Base-by-base conservation (phyloP, 2,888 invertebrate genomes). In the Tubulanus polymorphus region DNA sequence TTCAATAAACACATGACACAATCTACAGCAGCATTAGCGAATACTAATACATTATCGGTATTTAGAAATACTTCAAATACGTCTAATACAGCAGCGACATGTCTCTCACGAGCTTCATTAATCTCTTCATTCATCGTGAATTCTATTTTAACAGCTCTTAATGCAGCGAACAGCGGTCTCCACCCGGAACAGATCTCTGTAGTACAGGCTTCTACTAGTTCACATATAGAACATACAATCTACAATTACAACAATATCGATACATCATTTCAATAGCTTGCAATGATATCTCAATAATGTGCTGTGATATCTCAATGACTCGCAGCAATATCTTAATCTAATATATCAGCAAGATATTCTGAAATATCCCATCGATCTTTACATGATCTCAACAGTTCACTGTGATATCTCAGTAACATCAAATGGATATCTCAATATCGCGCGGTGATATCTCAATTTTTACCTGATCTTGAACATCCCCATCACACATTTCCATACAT, bases 121-220 rank as follows among this genome's bases (percentile, higher is more conserved):
- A 77, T 70, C 46, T 72, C 74, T 56, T 76, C 76, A 35, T 69
- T 71, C 29, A 73, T 69, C 1, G 76, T 77, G 60, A 72, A 76
- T 57, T 78, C 75, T 49, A 78, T 75, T 62, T 73, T 74, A 0
- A 94, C 93, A 46, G 93, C 92, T 23, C 93, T 85, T 45, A 97
- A 80, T 0, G 95, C 93, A 12, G 93, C 93, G 74, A 97, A 97
- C 1, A 97, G 81, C 0, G 96, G 93, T 53, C 95, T 84, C 96
- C 96, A 97, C 0, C 96, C 96, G 0, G 93, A 94, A 64, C 91
- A 86, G 41, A 96, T 93, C 81, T 95, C 93, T 58, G 89, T 88
- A 67, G 92, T 85, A 76, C 92, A 93, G 0, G 91, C 91, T 79
- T 95, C 94, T 0, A 97, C 95, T 69, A 96, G 91, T 79, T 94